Percentiles rank a stretch among this genome's conserved stretches.
Conservation (phyloP, 1,140 invertebrate species). For the Drosophila miranda region DNA sequence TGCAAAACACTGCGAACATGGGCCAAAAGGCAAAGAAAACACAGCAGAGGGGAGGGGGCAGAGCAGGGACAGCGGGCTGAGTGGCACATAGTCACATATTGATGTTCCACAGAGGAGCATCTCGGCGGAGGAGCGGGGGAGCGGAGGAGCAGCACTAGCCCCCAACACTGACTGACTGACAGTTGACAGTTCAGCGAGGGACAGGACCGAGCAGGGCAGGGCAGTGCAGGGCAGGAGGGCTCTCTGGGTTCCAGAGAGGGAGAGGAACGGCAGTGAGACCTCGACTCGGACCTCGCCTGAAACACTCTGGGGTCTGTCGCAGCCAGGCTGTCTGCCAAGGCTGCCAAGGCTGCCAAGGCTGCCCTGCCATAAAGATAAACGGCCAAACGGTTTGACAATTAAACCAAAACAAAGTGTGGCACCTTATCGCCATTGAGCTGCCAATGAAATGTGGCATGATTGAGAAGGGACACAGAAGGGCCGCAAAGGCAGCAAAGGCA, state of each 20-base stretch:
- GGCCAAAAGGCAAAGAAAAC: constrained; percentile 4
- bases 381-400: constrained; percentile 69
- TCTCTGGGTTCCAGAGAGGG: background rate
- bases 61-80: background rate
- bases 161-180: constrained; percentile 67
- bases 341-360: constrained; percentile 20
- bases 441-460: constrained; percentile 40
- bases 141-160: constrained; percentile 9
- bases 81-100: constrained; percentile 59
- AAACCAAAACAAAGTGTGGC: constrained; percentile 69
- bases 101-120: constrained; percentile 46
- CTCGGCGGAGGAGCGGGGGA: too few relatives aligned
- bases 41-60: too few relatives aligned
- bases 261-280: constrained; percentile 11
- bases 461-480: constrained; percentile 17
- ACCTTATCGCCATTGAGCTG: constrained; percentile 54
- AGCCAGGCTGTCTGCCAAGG: constrained; percentile 69
- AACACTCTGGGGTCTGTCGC: constrained; percentile 18
- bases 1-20: constrained; percentile 46
- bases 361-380: constrained; percentile 65
- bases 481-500: background rate
- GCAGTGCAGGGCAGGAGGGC: constrained; percentile 6
- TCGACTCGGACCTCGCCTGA: constrained; percentile 6
- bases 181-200: constrained; percentile 75
- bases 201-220: constrained; percentile 15